A percentile compares a stretch with the other conserved stretches of the same genome.
Evolutionary conservation across 2,888 invertebrate genomes (phyloP).

Genomic region (Leptinotarsa tumamoca): DNA sequence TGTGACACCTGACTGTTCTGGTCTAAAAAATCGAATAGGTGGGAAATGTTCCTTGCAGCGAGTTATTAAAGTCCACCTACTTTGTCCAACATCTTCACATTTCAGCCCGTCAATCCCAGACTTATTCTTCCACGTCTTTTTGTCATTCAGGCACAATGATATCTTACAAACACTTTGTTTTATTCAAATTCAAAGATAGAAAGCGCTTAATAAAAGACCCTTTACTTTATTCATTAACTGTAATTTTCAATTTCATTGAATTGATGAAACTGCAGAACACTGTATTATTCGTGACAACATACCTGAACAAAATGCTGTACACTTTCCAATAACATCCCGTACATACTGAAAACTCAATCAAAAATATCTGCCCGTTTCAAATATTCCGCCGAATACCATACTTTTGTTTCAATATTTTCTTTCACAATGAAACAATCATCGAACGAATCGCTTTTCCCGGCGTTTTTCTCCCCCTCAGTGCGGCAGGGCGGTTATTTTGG

Average conservation of each 20-base stretch:
- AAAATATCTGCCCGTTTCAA: background rate
- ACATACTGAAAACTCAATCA: slow-evolving; percentile 65
- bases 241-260: background rate
- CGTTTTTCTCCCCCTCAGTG: background rate
- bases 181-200: too few species aligned
- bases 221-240: too few species aligned
- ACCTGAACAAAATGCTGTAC: slow-evolving; percentile 74
- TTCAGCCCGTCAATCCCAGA: too few species aligned
- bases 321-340: slow-evolving; percentile 75
- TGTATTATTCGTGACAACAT: slow-evolving; percentile 48
- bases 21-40: too few species aligned
- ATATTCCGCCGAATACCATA: background rate
- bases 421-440: background rate
- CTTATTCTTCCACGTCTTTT: too few species aligned
- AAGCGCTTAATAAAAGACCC: too few species aligned
- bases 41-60: too few species aligned
- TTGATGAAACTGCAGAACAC: background rate
- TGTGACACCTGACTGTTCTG: too few species aligned
- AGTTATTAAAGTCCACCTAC: too few species aligned
- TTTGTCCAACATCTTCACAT: too few species aligned
- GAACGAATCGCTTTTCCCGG: background rate
- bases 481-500: background rate
- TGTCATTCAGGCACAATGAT: too few species aligned
- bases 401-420: background rate
- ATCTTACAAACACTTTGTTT: too few species aligned